Base-by-base conservation (phyloP, 2,888 invertebrate genomes). In the Spodoptera exigua region DNA sequence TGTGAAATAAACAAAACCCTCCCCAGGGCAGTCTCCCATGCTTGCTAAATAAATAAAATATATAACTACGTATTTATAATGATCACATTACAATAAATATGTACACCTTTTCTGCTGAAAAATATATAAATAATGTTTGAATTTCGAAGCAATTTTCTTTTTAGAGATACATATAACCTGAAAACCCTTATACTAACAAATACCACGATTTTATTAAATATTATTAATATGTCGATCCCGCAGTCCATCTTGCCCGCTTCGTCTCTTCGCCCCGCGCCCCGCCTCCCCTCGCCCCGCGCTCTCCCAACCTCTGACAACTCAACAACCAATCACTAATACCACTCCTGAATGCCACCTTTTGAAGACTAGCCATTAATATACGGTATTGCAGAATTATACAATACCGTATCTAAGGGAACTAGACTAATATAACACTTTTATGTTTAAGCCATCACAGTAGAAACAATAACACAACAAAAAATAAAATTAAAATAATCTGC, bases 241-340 rank as follows among this genome's bases (percentile, higher is more conserved):
- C 77, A 74, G 67, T 71, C 70, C 80, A 78, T 78, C 84, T 83
- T 82, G 79, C 77, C 65, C 80, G 80, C 76, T 78, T 67, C 68
- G 61, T 74, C 76, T 75, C 78, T 70, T 72, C 79, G 61, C 75
- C 80, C 82, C 78, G 78, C 76, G 67, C 83, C 80, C 63, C 82
- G 63, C 82, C 82, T 80, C 77, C 87, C 74, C 82, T 74, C 83
- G 81, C 79, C 80, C 78, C 82, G 63, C 86, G 81, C 57, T 47
- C 76, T 73, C 87, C 85, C 87, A 84, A 87, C 90, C 91, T 90
- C 88, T 78, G 88, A 90, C 88, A 92, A 91, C 91, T 92, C 87
- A 92, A 91, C 80, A 91, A 89, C 92, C 90, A 91, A 92, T 92
- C 89, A 91, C 80, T 79, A 75, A 16, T 62, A 37, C 79, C 87